Evolutionary conservation across 1,140 invertebrate genomes (phyloP).

Genomic region (Trichonephila clavipes): DNA sequence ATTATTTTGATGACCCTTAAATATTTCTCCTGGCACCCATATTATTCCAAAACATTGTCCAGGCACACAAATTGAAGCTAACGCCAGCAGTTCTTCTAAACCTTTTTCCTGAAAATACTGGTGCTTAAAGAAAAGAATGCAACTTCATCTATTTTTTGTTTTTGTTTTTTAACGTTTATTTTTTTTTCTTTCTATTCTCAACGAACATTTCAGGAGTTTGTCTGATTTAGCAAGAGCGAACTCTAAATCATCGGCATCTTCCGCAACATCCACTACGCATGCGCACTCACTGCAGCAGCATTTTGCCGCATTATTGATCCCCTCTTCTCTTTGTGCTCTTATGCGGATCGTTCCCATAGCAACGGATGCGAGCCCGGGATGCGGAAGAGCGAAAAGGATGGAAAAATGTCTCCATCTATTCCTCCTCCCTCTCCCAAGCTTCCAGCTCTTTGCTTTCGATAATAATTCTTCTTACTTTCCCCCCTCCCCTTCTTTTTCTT

Average conservation of each 20-base stretch:
- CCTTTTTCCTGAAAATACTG: constrained; percentile 11
- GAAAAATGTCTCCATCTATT: constrained; percentile 65
- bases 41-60: constrained; percentile 7
- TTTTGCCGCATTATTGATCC: constrained; percentile 70
- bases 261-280: constrained; percentile 61
- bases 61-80: background rate
- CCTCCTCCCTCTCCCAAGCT: background rate
- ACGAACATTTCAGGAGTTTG: constrained; percentile 46
- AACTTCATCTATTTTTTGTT: constrained; percentile 53
- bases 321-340: background rate
- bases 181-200: background rate
- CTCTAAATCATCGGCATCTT: constrained; percentile 70
- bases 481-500: background rate
- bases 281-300: constrained; percentile 30
- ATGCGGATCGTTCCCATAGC: constrained; percentile 62
- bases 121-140: constrained; percentile 23
- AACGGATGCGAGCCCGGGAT: constrained; percentile 38
- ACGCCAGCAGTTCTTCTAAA: constrained; percentile 19
- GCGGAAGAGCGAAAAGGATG: constrained; percentile 57
- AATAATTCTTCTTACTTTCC: constrained; percentile 52
- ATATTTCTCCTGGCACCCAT: background rate
- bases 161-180: constrained; percentile 2
- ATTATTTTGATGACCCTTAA: background rate
- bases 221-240: constrained; percentile 51
- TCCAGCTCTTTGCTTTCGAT: constrained; percentile 55